Conservation (phyloP, 2,797 vertebrate genomes). For the Myotis vivesi region DNA sequence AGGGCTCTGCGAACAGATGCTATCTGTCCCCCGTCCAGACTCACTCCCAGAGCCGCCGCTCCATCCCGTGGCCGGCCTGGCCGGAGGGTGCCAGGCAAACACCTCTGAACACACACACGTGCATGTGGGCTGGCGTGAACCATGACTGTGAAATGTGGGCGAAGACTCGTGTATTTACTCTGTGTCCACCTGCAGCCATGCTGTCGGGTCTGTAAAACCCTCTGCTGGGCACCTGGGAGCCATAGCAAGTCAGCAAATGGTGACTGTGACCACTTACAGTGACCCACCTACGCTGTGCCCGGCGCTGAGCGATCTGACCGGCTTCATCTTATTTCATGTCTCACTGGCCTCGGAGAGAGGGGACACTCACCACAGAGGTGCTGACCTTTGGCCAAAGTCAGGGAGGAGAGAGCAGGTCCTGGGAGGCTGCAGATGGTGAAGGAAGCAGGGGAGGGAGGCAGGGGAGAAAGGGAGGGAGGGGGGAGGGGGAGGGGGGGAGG, state of each 20-base stretch:
- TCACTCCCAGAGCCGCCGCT: neutral
- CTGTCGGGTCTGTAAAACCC: neutral
- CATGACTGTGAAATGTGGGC: neutral
- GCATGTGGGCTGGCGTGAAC: neutral
- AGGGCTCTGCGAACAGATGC: neutral
- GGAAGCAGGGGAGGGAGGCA: neutral
- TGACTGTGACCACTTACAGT: neutral
- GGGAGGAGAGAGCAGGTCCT: too few species aligned
- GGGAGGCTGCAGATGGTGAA: neutral
- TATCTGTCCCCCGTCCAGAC: neutral
- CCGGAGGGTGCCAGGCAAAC: neutral
- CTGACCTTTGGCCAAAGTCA: neutral
- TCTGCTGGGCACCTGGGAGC: too few species aligned
- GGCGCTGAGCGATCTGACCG: neutral
- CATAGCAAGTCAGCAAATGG: neutral
- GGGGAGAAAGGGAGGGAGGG: too few species aligned
- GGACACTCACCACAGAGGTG: neutral
- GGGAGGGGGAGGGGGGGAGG: accelerated
- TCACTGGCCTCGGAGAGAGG: neutral
- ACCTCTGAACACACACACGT: neutral
- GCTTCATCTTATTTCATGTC: neutral
- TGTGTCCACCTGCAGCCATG: neutral
- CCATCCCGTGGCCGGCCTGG: neutral
- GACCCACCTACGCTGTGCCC: neutral
- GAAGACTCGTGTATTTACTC: too few species aligned